Base-by-base conservation (phyloP, 2,797 vertebrate genomes). In the Syndactyla subalaris region DNA sequence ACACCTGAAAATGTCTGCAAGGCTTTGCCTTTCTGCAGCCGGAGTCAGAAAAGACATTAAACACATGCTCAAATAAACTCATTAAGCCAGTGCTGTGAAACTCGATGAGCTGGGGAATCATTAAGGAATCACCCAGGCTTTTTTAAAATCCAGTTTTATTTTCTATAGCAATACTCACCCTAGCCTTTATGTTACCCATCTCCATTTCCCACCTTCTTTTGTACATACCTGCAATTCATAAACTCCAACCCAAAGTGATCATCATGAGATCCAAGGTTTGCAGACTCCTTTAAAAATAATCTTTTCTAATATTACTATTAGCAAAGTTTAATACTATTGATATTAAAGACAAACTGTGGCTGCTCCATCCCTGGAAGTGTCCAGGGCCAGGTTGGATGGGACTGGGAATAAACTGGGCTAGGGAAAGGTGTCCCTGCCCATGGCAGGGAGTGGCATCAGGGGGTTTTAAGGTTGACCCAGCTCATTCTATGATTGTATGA, bases 1-100 rank as follows among this genome's bases (percentile, higher is more conserved):
- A 36, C 88, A 92, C 72, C 95, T 88, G 89, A 93, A 82, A 75
- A 73, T 6, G 38, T 57, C 90, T 77, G 75, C 77, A 51, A 88
- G 67, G 63, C 80, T 34, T 9, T 67, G 88, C 63, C 43, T 75
- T 76, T 58, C 92, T 32, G 46, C 66, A 85, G 92, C 67, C 91
- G 85, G 77, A 32, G 30, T n/a, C 86, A 87, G 84, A 72, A 61
- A 57, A 88, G 67, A 22, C 81, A 43, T 88, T 80, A 58, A 93
- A 72, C 46, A 58, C 24, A 66, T 13, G 59, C 82, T 94, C 85
- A 62, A 46, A 83, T 48, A 67, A 95, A 88, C 82, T 85, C 85
- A 85, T 39, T 81, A 29, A 71, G 67, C 78, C 65, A 22, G 27
- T 0, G 0, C 67, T 68, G 81, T 78, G 5, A 18, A 30, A 8